phyloP scores from a whole-genome alignment of 2,888 invertebrate species.

The Gastrophysa polygoni region DNA sequence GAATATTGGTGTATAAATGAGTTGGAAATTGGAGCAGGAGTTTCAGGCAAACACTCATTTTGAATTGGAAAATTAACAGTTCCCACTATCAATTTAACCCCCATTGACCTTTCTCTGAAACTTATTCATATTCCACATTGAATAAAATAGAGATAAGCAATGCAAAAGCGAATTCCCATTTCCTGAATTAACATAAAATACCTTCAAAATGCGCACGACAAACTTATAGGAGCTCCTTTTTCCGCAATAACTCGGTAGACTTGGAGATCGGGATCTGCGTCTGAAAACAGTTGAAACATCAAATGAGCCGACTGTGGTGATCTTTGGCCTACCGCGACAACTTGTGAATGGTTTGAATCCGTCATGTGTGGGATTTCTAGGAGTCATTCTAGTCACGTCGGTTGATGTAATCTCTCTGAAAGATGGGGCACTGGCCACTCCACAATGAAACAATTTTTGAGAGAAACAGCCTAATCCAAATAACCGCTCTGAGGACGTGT shows the following conservation, averaged over 20 bases:
- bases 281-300: conserved; percentile 10
- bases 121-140: neutral
- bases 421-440: neutral
- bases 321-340: conserved; percentile 29
- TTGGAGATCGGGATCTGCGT: conserved; percentile 12
- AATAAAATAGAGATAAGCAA: conserved; percentile 8
- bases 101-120: conserved; percentile 3
- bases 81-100: neutral
- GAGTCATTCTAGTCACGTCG: conserved; percentile 43
- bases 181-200: conserved; percentile 11
- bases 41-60: too few species aligned
- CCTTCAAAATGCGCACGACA: conserved; percentile 6
- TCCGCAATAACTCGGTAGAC: conserved; percentile 5
- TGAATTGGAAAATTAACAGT: too few species aligned
- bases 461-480: too few species aligned
- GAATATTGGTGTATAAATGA: too few species aligned
- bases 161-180: conserved; percentile 12
- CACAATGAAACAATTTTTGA: neutral
- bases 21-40: too few species aligned
- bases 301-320: neutral
- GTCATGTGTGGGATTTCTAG: conserved; percentile 44
- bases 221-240: neutral
- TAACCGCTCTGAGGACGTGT: too few species aligned
- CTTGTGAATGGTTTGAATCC: conserved; percentile 42
- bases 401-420: conserved; percentile 17